Evolutionary conservation across 37 sponge, comb jelly and placozoan species (phyloP), one percentile per base, ranked within the genome.

Genomic region (Hormiphora californensis): DNA sequence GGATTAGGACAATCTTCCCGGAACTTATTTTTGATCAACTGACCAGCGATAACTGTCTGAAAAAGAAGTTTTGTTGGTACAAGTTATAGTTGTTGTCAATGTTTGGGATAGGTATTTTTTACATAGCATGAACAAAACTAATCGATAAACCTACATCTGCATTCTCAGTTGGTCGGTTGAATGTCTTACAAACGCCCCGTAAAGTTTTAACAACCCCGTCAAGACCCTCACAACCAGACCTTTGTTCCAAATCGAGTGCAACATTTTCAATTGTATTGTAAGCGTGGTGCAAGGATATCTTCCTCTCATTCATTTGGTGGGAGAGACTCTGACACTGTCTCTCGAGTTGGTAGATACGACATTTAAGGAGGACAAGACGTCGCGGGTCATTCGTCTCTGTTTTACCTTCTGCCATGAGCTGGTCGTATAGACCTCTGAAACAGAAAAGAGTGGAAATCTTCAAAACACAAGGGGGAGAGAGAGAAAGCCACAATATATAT

Each of bases 361-460:
- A 43, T 40, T 73, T 73, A 23, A 73, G 15, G 0, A 73, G 25
- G 17, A 19, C 43, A 0, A 41, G 23, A n/a, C 81, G 40, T 36
- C 81, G 40, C 43, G 81, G 81, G 23, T 73, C 81, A 73, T 73
- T 41, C 21, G 30, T 32, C 38, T 73, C 81, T 41, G 40, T 73
- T 25, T 25, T 25, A 9, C 25, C 81, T 41, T 73, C 81, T 11
- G 32, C 7, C 23, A 39, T n/a, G 17, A 73, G 12, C 81, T 73
- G 81, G 44, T 73, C 81, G 23, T 41, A 41, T 2, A 41, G 81
- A 73, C 25, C 21, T 28, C 81, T 73, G 81, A 15, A 65, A 25
- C n/a, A n/a, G n/a, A n/a, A n/a, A n/a, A n/a, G n/a, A n/a, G n/a
- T n/a, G n/a, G n/a, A n/a, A n/a, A n/a, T n/a, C n/a, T n/a, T n/a